A percentile compares a stretch with the other conserved stretches of the same genome.
phyloP scores from a whole-genome alignment of 92 coral and sea anemone genomes.

The Virgularia gustaviana region DNA sequence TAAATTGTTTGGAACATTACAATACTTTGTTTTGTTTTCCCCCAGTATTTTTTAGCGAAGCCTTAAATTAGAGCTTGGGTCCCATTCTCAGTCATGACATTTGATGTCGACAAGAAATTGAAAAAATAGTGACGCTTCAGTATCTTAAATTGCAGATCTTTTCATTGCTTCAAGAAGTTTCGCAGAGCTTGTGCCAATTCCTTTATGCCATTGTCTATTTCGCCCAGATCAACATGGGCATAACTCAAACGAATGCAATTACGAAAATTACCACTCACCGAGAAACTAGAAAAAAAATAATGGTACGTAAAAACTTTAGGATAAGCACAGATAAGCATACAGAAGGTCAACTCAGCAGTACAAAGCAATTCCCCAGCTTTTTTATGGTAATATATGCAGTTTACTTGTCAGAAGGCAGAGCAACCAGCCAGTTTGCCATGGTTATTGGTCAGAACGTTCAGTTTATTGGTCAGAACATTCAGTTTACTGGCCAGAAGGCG shows the following conservation, averaged over 20 bases:
- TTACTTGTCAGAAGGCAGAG: too few relatives aligned
- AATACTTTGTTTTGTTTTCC: too few relatives aligned
- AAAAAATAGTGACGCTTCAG: too few relatives aligned
- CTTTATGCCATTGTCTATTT: conserved; percentile 53
- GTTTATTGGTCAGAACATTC: too few relatives aligned
- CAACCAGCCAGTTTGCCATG: too few relatives aligned
- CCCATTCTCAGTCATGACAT: background rate
- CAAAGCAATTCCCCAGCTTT: background rate
- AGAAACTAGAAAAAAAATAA: conserved; percentile 50
- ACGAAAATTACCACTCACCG: conserved; percentile 62
- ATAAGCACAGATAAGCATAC: background rate
- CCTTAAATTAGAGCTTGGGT: too few relatives aligned
- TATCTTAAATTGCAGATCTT: background rate
- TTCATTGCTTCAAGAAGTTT: conserved; percentile 33
- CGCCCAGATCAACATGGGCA: conserved; percentile 56
- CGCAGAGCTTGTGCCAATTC: conserved; percentile 64
- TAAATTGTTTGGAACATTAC: too few relatives aligned
- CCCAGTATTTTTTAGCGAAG: too few relatives aligned
- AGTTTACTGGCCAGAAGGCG: too few relatives aligned
- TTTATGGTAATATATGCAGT: too few relatives aligned
- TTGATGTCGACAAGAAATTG: too few relatives aligned
- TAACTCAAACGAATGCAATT: conserved; percentile 71
- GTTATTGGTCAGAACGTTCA: too few relatives aligned
- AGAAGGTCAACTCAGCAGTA: background rate
- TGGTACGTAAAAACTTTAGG: background rate